phyloP scores from a whole-genome alignment of 2,113 vertebrate species.

The Apodemus speciosus region DNA sequence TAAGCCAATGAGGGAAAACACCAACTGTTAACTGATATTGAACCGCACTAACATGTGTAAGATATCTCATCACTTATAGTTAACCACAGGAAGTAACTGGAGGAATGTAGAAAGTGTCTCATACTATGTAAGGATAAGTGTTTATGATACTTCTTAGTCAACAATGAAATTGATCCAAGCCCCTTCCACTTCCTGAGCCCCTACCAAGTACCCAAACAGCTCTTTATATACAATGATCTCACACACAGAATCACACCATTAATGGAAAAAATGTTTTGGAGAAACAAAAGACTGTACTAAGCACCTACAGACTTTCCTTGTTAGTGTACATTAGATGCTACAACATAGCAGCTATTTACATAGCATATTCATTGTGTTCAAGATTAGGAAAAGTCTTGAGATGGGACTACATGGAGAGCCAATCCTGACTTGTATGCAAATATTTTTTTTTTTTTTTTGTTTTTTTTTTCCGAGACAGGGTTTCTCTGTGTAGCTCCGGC shows the following conservation, averaged over 20 bases:
- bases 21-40: background rate
- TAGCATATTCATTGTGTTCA: background rate
- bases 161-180: background rate
- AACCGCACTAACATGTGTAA: background rate
- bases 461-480: no score
- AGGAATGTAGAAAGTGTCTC: background rate
- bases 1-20: background rate
- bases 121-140: background rate
- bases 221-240: background rate
- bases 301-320: background rate
- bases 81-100: background rate
- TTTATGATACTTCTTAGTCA: background rate
- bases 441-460: no score
- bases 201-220: background rate
- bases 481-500: no score
- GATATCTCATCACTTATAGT: background rate
- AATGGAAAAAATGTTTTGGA: background rate
- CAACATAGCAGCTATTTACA: background rate
- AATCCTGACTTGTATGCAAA: background rate
- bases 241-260: background rate
- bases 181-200: background rate
- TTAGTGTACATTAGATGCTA: background rate
- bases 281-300: background rate
- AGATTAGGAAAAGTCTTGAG: background rate
- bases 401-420: background rate